These are phyloP conservation scores for Thunnus thynnus DNA, from an alignment of 2,113 vertebrate species.

Conservation along the genomic window DNA sequence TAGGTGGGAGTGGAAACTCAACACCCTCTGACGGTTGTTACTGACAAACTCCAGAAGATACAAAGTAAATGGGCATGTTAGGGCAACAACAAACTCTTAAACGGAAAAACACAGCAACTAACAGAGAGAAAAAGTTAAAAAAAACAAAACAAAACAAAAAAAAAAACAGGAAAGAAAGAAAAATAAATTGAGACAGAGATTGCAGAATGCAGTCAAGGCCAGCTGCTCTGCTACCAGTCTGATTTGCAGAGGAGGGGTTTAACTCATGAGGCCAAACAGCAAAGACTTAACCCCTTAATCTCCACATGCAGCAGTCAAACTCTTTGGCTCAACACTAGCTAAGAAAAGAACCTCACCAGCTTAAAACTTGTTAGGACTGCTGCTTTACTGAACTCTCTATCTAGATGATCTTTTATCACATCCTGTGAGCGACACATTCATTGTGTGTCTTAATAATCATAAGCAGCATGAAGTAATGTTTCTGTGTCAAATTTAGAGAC, in stretches of 20 bases:
- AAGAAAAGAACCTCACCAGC: slow-evolving; percentile 28
- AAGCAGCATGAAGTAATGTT: not conserved
- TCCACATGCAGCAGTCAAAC: slow-evolving; percentile 29
- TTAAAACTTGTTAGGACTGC: slow-evolving; percentile 26
- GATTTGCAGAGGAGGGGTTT: slow-evolving; percentile 58
- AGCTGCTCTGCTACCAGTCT: slow-evolving; percentile 53
- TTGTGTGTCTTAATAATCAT: not conserved
- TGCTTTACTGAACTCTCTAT: slow-evolving; percentile 1
- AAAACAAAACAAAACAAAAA: not conserved
- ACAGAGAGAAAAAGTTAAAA: slow-evolving; percentile 2
- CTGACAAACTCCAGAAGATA: slow-evolving; percentile 74
- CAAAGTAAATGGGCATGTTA: slow-evolving; percentile 66
- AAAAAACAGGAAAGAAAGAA: slow-evolving; percentile 6
- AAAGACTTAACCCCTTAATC: slow-evolving; percentile 66
- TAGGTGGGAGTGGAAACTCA: slow-evolving; percentile 68
- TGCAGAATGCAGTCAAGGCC: slow-evolving; percentile 50
- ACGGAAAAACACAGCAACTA: slow-evolving; percentile 47
- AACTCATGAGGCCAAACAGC: slow-evolving; percentile 47
- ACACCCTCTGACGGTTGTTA: slow-evolving; percentile 64
- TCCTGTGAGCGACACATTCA: not conserved
- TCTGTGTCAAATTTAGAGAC: slow-evolving; percentile 6
- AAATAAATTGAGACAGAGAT: slow-evolving; percentile 15
- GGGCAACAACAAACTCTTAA: slow-evolving; percentile 54
- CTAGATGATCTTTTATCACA: slow-evolving; percentile 2
- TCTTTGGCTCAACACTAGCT: slow-evolving; percentile 26